Percentiles rank a stretch among this genome's conserved stretches.
These are phyloP conservation scores for Grammomys surdaster DNA, from an alignment of 2,113 vertebrate genomes.

Conservation along the genomic window DNA sequence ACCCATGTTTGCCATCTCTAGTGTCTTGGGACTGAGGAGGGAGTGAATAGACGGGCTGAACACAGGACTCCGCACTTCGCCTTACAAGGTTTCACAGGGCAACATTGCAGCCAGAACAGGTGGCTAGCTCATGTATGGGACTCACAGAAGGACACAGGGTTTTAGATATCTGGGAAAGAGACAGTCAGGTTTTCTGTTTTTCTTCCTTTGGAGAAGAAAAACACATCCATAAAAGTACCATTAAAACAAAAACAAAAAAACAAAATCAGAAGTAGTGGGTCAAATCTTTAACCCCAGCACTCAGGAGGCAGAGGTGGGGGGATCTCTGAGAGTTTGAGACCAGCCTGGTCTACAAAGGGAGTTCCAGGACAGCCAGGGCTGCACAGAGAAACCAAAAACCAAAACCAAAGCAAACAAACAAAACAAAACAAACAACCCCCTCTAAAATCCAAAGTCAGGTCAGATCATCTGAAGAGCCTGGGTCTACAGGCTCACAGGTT, in stretches of 20 bases:
- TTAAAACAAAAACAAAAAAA: background rate
- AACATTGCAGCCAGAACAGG: background rate
- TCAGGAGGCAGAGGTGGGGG: background rate
- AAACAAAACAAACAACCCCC: background rate
- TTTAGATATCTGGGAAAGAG: background rate
- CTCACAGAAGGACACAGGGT: background rate
- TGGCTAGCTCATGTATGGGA: rapidly evolving
- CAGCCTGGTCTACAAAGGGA: background rate
- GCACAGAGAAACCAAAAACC: background rate
- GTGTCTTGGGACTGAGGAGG: background rate
- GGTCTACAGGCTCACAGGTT: background rate
- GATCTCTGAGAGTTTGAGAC: too few relatives aligned
- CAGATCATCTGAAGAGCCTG: background rate
- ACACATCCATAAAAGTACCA: too few relatives aligned
- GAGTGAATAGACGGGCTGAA: too few relatives aligned
- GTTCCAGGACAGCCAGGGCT: background rate
- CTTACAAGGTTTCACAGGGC: background rate
- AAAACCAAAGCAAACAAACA: background rate
- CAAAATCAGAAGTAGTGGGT: too few relatives aligned
- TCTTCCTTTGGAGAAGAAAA: too few relatives aligned
- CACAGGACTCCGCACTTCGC: background rate
- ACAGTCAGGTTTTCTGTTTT: too few relatives aligned
- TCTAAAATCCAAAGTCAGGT: background rate
- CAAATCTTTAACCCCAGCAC: background rate
- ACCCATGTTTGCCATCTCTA: background rate